Percentiles rank a stretch among this genome's conserved stretches.
Evolutionary conservation across 2,888 invertebrate genomes (phyloP).

Genomic region (Halictus ligatus): DNA sequence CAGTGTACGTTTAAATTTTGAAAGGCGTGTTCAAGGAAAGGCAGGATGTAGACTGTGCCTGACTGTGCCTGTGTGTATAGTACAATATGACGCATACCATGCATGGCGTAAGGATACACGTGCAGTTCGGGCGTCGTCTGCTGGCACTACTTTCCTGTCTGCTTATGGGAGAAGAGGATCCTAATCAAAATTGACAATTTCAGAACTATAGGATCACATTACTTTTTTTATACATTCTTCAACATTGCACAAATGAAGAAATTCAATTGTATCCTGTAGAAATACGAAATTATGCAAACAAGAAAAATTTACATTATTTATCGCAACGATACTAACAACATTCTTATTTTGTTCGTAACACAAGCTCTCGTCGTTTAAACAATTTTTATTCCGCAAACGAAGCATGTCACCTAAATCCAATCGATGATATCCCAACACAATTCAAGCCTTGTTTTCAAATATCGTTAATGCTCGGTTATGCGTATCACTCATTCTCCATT

Average conservation of each 20-base stretch:
- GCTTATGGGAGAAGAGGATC: constrained; percentile 46
- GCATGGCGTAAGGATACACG: constrained; percentile 70
- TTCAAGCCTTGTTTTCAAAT: constrained; percentile 30
- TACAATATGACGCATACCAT: constrained; percentile 51
- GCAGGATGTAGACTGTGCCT: constrained; percentile 45
- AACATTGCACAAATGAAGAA: background rate
- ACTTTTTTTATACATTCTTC: background rate
- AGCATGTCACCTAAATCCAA: background rate
- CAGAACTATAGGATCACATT: constrained; percentile 11
- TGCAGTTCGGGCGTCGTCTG: constrained; percentile 71
- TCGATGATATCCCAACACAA: constrained; percentile 32
- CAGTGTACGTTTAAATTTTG: constrained; percentile 46
- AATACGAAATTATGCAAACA: background rate
- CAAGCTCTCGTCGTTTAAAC: background rate
- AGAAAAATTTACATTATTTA: constrained; percentile 6
- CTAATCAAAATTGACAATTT: constrained; percentile 48
- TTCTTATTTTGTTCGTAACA: background rate
- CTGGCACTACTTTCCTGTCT: constrained; percentile 69
- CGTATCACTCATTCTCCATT: constrained; percentile 31
- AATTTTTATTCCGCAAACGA: background rate
- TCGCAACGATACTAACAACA: background rate
- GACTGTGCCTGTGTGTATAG: constrained; percentile 45
- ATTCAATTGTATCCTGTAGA: background rate
- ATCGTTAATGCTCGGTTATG: constrained; percentile 15
- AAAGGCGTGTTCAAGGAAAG: constrained; percentile 55